phyloP scores from a whole-genome alignment of 2,113 vertebrate genomes.

The Sterrhoptilus dennistouni region DNA sequence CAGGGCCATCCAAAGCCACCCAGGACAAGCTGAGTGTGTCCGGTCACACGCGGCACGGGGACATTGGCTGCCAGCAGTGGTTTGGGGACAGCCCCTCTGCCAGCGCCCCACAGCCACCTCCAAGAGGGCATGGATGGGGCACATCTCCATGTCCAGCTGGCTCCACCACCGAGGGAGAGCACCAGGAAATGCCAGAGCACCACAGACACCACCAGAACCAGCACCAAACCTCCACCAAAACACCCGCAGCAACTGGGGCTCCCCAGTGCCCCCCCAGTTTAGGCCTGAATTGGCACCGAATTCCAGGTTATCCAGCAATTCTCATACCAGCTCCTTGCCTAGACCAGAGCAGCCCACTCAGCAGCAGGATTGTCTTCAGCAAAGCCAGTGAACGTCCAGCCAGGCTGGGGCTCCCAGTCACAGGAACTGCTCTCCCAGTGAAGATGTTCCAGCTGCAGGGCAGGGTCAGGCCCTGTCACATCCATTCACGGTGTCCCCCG shows the following conservation, averaged over 20 bases:
- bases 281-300: neutral
- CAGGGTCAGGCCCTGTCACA: neutral
- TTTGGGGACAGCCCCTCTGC: neutral
- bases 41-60: fast-evolving
- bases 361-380: neutral
- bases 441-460: neutral
- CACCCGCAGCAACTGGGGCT: fast-evolving
- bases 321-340: neutral
- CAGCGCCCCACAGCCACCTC: fast-evolving
- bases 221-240: neutral
- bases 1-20: fast-evolving
- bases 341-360: neutral
- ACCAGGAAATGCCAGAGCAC: fast-evolving
- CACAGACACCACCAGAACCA: fast-evolving
- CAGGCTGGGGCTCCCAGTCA: fast-evolving
- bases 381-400: neutral
- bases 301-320: neutral
- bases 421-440: fast-evolving
- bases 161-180: fast-evolving
- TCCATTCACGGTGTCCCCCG: neutral
- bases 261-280: neutral
- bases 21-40: fast-evolving
- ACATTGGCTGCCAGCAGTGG: neutral
- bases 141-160: fast-evolving
- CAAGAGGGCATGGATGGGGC: fast-evolving